Evolutionary conservation across 2,797 vertebrate genomes (phyloP), one percentile per base, ranked within the genome.

Genomic region (Lacerta viridis): DNA sequence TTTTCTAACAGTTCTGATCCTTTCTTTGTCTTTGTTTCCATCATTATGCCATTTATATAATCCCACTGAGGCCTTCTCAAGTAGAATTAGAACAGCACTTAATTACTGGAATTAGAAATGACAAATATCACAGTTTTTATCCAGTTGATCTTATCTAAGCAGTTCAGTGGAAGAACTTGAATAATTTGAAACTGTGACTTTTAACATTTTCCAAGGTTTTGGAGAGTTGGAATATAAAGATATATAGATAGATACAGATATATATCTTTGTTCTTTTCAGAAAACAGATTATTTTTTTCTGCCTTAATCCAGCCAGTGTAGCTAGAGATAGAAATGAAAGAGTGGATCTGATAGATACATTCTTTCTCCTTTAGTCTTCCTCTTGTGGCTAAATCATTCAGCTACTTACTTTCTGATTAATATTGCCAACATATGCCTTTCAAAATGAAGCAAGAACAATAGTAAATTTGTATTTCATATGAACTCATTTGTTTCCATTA

Each of bases 111-210:
- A 96, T 96, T 96, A 96, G 87, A 96, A 96, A 96, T 95, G 92
- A 97, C 94, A 97, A 97, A 97, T 96, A 97, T 96, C 95, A 95
- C 91, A 84, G 82, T 94, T 96, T 97, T 96, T 96, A 96, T 96
- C 92, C n/a, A 3, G 95, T 93, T 96, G 93, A 95, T 96, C 95
- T 96, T 92, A 91, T 94, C 90, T 93, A 96, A 96, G 94, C 91
- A 94, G 81, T 92, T 96, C 92, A 95, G 92, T 92, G 83, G 92
- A 92, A 96, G 96, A 97, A 97, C 95, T 94, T 96, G 94, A 96
- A 95, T 96, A 96, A 95, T 95, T 96, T 95, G 94, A 95, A 94
- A 93, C 90, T 92, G 74, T 96, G 93, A 93, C 94, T 96, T 95
- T 95, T 95, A 96, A 95, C 72, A 90, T 95, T 93, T 96, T 90